Percentiles rank a stretch among this genome's conserved stretches.
phyloP scores from a whole-genome alignment of 2,888 invertebrate genomes.

The Smittia aterrima region DNA sequence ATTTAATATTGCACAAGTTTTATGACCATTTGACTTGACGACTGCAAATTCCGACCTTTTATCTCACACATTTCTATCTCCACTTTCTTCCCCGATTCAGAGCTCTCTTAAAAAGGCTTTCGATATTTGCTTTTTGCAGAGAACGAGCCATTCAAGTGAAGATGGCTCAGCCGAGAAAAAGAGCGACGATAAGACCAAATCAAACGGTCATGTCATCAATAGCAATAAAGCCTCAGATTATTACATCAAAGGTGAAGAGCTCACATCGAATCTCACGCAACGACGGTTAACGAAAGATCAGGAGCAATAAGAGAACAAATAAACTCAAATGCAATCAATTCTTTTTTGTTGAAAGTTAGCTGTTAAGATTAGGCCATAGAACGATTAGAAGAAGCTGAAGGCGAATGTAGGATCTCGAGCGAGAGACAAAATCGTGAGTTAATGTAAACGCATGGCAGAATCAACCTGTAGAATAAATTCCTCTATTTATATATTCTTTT shows the following conservation, averaged over 20 bases:
- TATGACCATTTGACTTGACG: background rate
- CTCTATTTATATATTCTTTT: slow-evolving; percentile 1
- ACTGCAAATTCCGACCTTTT: too few relatives aligned
- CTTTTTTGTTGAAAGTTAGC: slow-evolving; percentile 18
- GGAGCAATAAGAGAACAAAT: slow-evolving; percentile 17
- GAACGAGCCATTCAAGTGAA: background rate
- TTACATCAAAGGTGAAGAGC: slow-evolving; percentile 44
- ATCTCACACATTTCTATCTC: background rate
- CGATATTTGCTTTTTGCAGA: slow-evolving; percentile 2
- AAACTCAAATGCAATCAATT: background rate
- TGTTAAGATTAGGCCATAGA: slow-evolving; percentile 30
- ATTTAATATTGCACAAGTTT: background rate
- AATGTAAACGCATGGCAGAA: background rate
- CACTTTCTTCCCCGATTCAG: background rate
- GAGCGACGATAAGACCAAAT: background rate
- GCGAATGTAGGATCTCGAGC: background rate
- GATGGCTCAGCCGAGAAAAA: slow-evolving; percentile 5
- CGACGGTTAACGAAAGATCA: slow-evolving; percentile 7
- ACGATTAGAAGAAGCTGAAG: background rate
- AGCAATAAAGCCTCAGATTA: slow-evolving; percentile 45
- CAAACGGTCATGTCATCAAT: slow-evolving; percentile 8
- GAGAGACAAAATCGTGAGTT: background rate
- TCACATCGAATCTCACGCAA: slow-evolving; percentile 46
- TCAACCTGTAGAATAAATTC: slow-evolving; percentile 11
- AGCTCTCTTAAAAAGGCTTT: background rate